A percentile compares a stretch with the other conserved stretches of the same genome.
Evolutionary conservation across 1,140 invertebrate species (phyloP).

Genomic region (Ceratoteleas bidentatus): DNA sequence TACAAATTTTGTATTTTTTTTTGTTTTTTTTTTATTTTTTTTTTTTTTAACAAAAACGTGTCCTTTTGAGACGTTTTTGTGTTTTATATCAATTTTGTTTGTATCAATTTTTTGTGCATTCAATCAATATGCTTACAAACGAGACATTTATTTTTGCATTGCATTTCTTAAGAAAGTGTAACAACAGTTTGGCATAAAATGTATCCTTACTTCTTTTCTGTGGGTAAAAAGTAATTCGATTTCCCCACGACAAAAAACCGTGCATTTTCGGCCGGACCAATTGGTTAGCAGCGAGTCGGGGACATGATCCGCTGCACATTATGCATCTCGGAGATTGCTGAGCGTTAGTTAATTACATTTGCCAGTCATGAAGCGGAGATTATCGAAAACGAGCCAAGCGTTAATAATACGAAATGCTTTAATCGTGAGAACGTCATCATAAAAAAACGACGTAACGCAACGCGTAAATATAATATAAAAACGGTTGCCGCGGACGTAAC

Average conservation of each 20-base stretch:
- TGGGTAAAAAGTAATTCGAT: not conserved
- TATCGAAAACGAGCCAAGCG: conserved; percentile 63
- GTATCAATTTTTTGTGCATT: too few species aligned
- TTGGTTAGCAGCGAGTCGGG: not conserved
- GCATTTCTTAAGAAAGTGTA: not conserved
- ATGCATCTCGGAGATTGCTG: conserved; percentile 21
- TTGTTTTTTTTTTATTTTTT: too few species aligned
- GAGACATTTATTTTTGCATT: too few species aligned
- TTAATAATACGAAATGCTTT: conserved; percentile 56
- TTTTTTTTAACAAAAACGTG: too few species aligned
- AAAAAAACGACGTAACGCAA: conserved; percentile 29
- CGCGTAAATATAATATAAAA: conserved; percentile 37
- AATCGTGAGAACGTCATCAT: conserved; percentile 52
- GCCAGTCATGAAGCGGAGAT: conserved; percentile 52
- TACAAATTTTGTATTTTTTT: too few species aligned
- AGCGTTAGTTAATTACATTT: conserved; percentile 51
- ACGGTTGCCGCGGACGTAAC: too few species aligned
- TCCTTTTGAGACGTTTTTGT: too few species aligned
- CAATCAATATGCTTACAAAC: too few species aligned
- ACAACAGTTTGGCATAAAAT: not conserved
- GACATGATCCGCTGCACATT: conserved; percentile 25
- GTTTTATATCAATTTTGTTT: too few species aligned
- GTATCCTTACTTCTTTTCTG: not conserved
- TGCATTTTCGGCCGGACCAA: not conserved
- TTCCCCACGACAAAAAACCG: not conserved